These are phyloP conservation scores for Perdix hodgsoniae DNA, from an alignment of 2,797 vertebrate species.

Conservation along the genomic window DNA sequence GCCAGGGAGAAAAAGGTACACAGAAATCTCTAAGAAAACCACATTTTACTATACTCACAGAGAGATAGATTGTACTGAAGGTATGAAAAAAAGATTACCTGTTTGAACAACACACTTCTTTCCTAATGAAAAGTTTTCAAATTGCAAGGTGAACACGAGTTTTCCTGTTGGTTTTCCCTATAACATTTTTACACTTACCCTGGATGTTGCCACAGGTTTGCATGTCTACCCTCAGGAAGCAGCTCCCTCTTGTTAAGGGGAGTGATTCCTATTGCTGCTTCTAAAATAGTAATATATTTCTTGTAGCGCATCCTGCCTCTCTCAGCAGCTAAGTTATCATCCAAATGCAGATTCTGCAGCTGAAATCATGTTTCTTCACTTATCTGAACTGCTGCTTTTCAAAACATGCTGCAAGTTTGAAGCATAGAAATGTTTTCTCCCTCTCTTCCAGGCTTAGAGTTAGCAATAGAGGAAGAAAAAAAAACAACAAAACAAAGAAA, in stretches of 20 bases:
- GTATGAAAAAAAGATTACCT: background rate
- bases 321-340: conserved; percentile 8
- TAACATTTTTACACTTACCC: conserved; percentile 86
- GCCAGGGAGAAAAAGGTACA: background rate
- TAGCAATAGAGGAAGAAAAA: background rate
- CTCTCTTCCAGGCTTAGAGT: background rate
- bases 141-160: background rate
- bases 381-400: conserved; percentile 32
- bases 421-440: background rate
- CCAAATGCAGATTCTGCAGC: background rate
- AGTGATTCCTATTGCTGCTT: conserved; percentile 91
- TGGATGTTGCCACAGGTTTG: conserved; percentile 89
- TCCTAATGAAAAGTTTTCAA: background rate
- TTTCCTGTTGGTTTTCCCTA: background rate
- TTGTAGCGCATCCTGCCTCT: conserved; percentile 91
- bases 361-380: conserved; percentile 44
- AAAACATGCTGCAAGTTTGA: background rate
- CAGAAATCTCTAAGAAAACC: background rate
- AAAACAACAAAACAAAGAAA: conserved; percentile 20
- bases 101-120: background rate
- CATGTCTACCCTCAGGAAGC: conserved; percentile 89
- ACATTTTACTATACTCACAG: background rate
- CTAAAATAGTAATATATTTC: conserved; percentile 95
- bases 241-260: conserved; percentile 95
- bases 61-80: background rate